Evolutionary conservation across 2,888 invertebrate species (phyloP).

Genomic region (Hipparchia sbordonii): DNA sequence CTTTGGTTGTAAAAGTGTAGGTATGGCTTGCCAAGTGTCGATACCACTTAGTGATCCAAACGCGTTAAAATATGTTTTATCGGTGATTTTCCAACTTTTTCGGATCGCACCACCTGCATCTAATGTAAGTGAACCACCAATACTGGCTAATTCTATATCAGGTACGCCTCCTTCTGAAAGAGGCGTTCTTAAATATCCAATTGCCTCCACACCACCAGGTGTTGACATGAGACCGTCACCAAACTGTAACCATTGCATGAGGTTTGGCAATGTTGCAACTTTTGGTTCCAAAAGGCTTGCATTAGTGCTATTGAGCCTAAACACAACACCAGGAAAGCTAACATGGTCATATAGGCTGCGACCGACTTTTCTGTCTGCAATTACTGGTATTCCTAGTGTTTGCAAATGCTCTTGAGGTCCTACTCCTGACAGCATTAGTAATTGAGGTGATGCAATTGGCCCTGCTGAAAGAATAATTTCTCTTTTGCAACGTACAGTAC

Average conservation of each 20-base stretch:
- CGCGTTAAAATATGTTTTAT: constrained; percentile 81
- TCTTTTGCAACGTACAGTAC: constrained; percentile 85
- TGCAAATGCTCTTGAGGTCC: constrained; percentile 83
- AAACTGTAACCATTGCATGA: constrained; percentile 73
- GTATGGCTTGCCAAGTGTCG: constrained; percentile 86
- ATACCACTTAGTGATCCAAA: constrained; percentile 79
- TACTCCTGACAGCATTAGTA: constrained; percentile 94
- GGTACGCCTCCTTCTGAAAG: constrained; percentile 83
- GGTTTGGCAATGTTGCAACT: constrained; percentile 67
- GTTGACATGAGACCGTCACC: constrained; percentile 83
- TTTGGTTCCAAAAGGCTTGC: constrained; percentile 70
- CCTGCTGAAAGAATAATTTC: constrained; percentile 95
- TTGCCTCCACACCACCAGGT: constrained; percentile 86
- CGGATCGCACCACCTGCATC: constrained; percentile 81
- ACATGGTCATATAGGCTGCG: constrained; percentile 85
- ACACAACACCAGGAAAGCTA: constrained; percentile 78
- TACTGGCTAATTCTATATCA: constrained; percentile 85
- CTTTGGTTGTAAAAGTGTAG: constrained; percentile 88
- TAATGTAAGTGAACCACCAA: constrained; percentile 84
- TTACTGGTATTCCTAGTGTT: constrained; percentile 82
- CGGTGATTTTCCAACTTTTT: constrained; percentile 81
- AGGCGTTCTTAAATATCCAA: constrained; percentile 85
- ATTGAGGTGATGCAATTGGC: constrained; percentile 93
- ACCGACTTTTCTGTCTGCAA: constrained; percentile 86
- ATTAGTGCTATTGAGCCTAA: constrained; percentile 69